Evolutionary conservation across 2,797 vertebrate genomes (phyloP), one percentile per base, ranked within the genome.

Genomic region (Xyrichtys novacula): DNA sequence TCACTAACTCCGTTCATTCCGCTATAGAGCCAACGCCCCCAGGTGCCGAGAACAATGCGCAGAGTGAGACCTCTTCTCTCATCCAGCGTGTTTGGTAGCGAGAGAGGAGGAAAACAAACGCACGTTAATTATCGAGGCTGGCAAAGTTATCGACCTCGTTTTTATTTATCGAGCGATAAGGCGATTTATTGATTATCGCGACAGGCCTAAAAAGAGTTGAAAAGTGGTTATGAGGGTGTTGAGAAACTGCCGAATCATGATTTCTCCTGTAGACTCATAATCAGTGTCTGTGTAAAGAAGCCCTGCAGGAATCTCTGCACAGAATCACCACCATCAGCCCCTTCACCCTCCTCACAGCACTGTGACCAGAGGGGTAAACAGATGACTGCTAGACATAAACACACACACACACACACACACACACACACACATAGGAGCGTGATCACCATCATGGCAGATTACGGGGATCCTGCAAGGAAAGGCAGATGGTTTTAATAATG

Each of bases 281-380:
- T 58, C 63, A 19, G n/a, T 1, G n/a, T 49, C 48, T 72, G 57
- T 71, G 60, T 47, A 7, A n/a, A 60, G 28, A 49, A 7, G 38
- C 62, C 71, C 77, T 25, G 56, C 11, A 63, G 85, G 36, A 23
- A 43, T 7, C 0, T 55, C 29, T 72, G 76, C 73, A 50, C 71
- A 17, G 60, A 40, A n/a, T 49, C 60, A 72, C 65, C 67, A 71
- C 70, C 66, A 78, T 85, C 88, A 86, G 83, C 80, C 78, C 67
- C 80, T 81, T 78, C 77, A 86, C 83, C 84, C 78, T 56, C 53
- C 63, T 34, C 71, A 78, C 19, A 44, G 28, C 14, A 81, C 78
- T 84, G n/a, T n/a, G 85, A 88, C 92, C 83, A 78, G 83, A 88
- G 88, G 91, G 85, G 87, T 91, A 90, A 90, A 93, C 90, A 93